Evolutionary conservation across 2,797 vertebrate genomes (phyloP), one percentile per base, ranked within the genome.

Genomic region (Capromys pilorides): DNA sequence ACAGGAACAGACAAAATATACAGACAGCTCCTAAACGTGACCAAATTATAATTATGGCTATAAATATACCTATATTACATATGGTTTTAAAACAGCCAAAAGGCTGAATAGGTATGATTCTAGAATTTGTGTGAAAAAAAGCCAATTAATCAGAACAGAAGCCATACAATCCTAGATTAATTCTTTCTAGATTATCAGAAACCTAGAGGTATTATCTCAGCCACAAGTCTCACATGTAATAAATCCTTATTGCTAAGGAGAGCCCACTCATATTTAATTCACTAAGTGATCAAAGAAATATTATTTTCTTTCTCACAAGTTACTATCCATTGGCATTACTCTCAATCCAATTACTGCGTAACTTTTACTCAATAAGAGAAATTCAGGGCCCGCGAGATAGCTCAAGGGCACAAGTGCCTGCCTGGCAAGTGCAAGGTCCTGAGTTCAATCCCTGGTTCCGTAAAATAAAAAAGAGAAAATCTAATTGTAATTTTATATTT

Each of bases 71-170:
- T 45, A 39, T 6, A 49, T 49, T 49, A 86, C 1, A 59, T 4
- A 21, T 24, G 33, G 26, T 83, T 86, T 83, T 45, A 90, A 94
- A 87, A 90, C 67, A 59, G 51, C n/a, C 22, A 73, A 80, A 67
- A 90, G 86, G 19, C 59, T 57, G 8, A 93, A 91, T 39, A 80
- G 11, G 64, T 84, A 88, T 2, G 28, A 61, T 80, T 21, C 59
- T 49, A 93, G 66, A 80, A 88, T 64, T 22, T 62, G 19, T 62
- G 67, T 51, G 69, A 86, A 61, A 67, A 93, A 90, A 90, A 80
- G 33, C 59, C 67, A 41, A 78, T 57, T 73, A 94, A 77, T 1
- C 77, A 61, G 64, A 75, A 75, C 1, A 86, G 45, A 89, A 85
- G 8, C 31, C 24, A 54, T n/a, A 62, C 26, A 82, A 86, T 86